These are phyloP conservation scores for Xyrauchen texanus DNA, from an alignment of 2,113 vertebrate species.

Conservation along the genomic window DNA sequence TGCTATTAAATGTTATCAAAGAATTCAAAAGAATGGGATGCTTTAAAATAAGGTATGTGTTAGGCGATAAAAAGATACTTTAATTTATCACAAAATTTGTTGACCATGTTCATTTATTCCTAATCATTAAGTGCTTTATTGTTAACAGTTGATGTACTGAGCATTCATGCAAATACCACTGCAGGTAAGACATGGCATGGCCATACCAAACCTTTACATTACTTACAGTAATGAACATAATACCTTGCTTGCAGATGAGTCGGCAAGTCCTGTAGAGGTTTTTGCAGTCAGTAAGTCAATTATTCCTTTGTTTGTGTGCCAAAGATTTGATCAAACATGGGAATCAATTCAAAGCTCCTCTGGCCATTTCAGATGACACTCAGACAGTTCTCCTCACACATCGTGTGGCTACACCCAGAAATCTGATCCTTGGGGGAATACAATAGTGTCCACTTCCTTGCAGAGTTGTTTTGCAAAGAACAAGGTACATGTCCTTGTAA, in stretches of 20 bases:
- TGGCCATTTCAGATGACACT: conserved; percentile 8
- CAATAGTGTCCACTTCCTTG: conserved; percentile 1
- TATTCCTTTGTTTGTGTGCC: not conserved
- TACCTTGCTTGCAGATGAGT: conserved; percentile 2
- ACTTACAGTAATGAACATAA: not conserved
- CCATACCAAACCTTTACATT: not conserved
- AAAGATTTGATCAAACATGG: not conserved
- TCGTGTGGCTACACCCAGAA: conserved; percentile 33
- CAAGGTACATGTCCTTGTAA: conserved; percentile 27
- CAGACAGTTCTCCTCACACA: conserved; percentile 31
- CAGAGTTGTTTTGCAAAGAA: conserved; percentile 14
- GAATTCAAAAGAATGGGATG: not conserved
- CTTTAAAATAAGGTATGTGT: not conserved
- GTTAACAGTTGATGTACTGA: not conserved
- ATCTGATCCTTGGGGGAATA: conserved; percentile 31
- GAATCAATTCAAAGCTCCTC: not conserved
- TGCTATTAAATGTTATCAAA: not conserved
- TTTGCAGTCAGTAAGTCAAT: conserved; percentile 34
- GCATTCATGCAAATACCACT: not conserved
- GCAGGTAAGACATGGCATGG: conserved; percentile 2
- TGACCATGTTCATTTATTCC: not conserved
- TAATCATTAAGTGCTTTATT: not conserved
- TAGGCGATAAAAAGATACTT: not conserved
- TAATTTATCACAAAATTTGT: not conserved
- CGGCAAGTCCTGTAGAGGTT: not conserved